Percentiles rank a stretch among this genome's conserved stretches.
Conservation (phyloP, 1,140 invertebrate species). For the Colletes gigas region DNA sequence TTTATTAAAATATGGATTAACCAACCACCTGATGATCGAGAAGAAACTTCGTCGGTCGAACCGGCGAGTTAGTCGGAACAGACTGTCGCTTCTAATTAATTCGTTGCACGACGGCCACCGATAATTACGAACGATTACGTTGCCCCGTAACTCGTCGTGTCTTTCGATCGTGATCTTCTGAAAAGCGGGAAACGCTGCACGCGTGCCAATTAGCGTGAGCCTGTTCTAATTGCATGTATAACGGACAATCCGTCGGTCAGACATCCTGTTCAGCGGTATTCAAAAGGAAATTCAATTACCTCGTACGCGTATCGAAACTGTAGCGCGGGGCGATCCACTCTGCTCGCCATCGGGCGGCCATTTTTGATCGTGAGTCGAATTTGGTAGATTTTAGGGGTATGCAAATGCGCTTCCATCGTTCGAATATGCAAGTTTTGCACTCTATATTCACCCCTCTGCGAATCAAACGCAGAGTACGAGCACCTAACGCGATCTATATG, state of each 20-base stretch:
- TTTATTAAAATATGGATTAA: constrained; percentile 12
- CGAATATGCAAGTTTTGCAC: too few relatives aligned
- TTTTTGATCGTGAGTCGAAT: too few relatives aligned
- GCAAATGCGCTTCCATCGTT: too few relatives aligned
- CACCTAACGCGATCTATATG: too few relatives aligned
- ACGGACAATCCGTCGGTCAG: constrained; percentile 16
- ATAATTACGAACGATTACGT: constrained; percentile 35
- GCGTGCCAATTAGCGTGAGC: constrained; percentile 52
- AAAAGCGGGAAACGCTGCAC: constrained; percentile 24
- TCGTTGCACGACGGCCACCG: constrained; percentile 22
- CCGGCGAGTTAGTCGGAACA: background rate
- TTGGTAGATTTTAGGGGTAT: too few relatives aligned
- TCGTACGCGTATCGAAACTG: background rate
- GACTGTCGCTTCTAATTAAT: constrained; percentile 37
- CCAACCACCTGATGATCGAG: constrained; percentile 8
- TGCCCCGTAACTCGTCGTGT: background rate
- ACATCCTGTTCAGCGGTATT: constrained; percentile 1
- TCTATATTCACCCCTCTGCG: too few relatives aligned
- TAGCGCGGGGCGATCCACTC: too few relatives aligned
- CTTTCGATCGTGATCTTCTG: constrained; percentile 20
- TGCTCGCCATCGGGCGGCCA: too few relatives aligned
- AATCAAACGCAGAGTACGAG: too few relatives aligned
- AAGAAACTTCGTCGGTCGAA: constrained; percentile 12
- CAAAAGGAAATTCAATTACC: background rate
- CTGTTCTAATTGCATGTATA: constrained; percentile 37